Percentiles rank a stretch among this genome's conserved stretches.
phyloP scores from a whole-genome alignment of 2,888 invertebrate genomes.

The Drymonia ruficornis region DNA sequence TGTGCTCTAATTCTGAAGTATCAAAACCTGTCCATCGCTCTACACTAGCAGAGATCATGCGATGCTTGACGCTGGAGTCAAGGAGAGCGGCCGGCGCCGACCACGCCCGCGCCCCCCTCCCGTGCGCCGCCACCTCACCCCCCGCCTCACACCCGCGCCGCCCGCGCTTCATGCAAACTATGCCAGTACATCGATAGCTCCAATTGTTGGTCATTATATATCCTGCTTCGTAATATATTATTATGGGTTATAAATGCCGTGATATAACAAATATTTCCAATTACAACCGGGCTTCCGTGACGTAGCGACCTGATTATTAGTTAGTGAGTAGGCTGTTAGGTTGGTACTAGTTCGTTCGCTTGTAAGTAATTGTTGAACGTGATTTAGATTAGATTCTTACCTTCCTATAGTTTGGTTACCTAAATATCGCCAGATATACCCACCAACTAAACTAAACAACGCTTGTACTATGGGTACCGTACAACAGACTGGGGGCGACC shows the following conservation, averaged over 20 bases:
- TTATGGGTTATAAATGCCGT: conserved; percentile 48
- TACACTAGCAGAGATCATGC: conserved; percentile 76
- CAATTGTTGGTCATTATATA: conserved; percentile 69
- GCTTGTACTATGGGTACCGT: too few species aligned
- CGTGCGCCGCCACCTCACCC: conserved; percentile 35
- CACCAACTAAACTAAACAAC: too few species aligned
- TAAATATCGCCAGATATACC: too few species aligned
- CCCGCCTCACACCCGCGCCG: conserved; percentile 46
- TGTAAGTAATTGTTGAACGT: background rate
- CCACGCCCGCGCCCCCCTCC: conserved; percentile 73
- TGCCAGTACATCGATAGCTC: conserved; percentile 52
- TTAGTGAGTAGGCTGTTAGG: conserved; percentile 10
- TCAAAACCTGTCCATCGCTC: conserved; percentile 39
- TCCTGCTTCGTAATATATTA: conserved; percentile 58
- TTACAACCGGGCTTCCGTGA: conserved; percentile 44
- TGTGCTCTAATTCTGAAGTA: conserved; percentile 40
- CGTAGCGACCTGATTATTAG: conserved; percentile 33
- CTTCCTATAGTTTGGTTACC: background rate
- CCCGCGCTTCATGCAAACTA: conserved; percentile 57
- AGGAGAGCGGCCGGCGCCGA: conserved; percentile 84
- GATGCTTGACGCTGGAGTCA: conserved; percentile 83
- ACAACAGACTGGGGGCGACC: too few species aligned
- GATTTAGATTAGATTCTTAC: background rate
- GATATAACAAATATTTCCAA: conserved; percentile 49
- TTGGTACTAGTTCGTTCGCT: conserved; percentile 10